These are phyloP conservation scores for Syngnathus floridae DNA, from an alignment of 2,113 vertebrate genomes.

Conservation along the genomic window DNA sequence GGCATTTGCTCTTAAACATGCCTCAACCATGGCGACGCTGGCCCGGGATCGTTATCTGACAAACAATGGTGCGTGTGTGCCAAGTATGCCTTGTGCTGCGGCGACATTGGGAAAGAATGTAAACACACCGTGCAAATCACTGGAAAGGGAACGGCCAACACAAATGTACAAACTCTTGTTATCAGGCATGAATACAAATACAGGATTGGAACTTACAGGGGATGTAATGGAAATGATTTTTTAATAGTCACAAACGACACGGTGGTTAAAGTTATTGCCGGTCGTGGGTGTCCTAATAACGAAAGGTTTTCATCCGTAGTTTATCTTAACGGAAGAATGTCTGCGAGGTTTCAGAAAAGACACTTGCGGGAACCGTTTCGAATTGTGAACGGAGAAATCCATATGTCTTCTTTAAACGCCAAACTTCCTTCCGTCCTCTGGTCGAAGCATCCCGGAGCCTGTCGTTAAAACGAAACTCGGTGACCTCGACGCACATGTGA, in stretches of 20 bases:
- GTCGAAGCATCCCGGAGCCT: neutral
- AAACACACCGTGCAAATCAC: neutral
- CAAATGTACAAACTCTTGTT: too few relatives aligned
- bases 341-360: neutral
- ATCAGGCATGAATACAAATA: too few relatives aligned
- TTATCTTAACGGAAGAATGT: neutral
- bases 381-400: neutral
- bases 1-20: conserved; percentile 41
- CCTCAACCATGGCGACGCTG: conserved; percentile 36
- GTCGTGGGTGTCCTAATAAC: neutral
- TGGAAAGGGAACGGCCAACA: neutral
- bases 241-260: neutral
- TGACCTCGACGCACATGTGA: neutral
- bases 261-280: neutral
- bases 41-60: conserved; percentile 18
- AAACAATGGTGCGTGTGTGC: conserved; percentile 2
- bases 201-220: too few relatives aligned
- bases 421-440: neutral
- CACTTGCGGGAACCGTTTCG: neutral
- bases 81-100: neutral
- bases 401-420: neutral
- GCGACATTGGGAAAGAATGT: neutral
- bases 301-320: neutral
- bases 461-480: neutral
- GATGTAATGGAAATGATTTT: too few relatives aligned